Percentiles rank a stretch among this genome's conserved stretches.
Evolutionary conservation across 2,113 vertebrate species (phyloP).

Genomic region (Callipepla californica): DNA sequence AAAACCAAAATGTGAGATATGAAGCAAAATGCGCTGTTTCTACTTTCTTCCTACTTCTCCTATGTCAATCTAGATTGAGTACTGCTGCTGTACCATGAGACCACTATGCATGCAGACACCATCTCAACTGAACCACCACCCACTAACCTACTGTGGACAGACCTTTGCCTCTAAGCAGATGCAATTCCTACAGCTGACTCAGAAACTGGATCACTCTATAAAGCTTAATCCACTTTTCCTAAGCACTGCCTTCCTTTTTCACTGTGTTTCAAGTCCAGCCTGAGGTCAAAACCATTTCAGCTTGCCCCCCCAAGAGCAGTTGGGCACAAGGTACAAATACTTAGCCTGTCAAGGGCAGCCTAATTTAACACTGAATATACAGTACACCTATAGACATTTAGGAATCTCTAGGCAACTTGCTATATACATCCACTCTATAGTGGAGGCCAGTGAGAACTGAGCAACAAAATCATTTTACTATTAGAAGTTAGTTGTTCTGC

Average conservation of each 20-base stretch:
- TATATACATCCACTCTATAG: not conserved
- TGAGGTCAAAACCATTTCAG: not conserved
- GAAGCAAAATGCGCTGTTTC: not conserved
- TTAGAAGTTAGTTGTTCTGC: not conserved
- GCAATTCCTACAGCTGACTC: not conserved
- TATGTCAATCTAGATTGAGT: not conserved
- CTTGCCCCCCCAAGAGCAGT: not conserved
- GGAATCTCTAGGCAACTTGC: not conserved
- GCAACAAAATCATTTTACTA: not conserved
- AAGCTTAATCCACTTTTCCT: not conserved
- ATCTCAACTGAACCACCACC: not conserved
- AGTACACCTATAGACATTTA: not conserved
- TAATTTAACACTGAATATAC: not conserved
- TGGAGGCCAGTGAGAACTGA: not conserved
- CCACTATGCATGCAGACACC: not conserved
- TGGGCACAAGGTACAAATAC: not conserved
- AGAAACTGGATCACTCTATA: accelerated
- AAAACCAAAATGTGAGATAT: not conserved
- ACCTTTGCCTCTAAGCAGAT: not conserved
- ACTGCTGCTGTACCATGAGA: not conserved
- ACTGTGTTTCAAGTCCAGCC: not conserved
- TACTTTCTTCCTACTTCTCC: not conserved
- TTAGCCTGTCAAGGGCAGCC: not conserved
- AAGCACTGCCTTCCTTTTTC: not conserved
- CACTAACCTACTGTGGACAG: not conserved